Conservation (phyloP, 2,113 vertebrate genomes). For the Serinus canaria region DNA sequence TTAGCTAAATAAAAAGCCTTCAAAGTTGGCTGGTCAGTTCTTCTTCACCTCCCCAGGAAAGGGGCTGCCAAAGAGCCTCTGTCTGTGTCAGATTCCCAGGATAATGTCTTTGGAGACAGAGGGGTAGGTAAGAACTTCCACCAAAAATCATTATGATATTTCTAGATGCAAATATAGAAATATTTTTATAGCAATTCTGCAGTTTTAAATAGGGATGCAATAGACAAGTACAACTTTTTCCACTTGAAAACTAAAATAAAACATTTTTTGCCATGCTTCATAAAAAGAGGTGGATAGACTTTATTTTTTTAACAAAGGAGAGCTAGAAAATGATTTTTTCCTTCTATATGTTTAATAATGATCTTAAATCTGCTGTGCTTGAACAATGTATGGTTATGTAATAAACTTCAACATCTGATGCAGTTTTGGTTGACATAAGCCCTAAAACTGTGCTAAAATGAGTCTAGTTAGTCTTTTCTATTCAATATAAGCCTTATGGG, state of each 20-base stretch:
- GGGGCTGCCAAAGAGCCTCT: neutral
- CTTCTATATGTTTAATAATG: neutral
- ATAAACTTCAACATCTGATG: neutral
- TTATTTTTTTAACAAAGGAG: neutral
- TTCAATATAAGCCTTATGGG: neutral
- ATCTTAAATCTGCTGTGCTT: neutral
- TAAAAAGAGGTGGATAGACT: neutral
- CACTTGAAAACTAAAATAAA: neutral
- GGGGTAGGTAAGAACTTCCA: neutral
- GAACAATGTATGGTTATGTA: neutral
- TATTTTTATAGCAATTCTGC: neutral
- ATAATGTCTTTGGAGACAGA: neutral
- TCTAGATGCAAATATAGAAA: neutral
- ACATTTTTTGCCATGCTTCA: neutral
- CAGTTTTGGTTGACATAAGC: neutral
- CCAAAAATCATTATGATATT: neutral
- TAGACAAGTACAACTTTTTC: neutral
- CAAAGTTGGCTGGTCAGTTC: neutral
- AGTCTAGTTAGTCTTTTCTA: neutral
- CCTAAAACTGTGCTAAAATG: neutral
- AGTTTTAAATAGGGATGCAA: neutral
- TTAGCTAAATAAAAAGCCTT: neutral
- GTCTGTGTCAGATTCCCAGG: neutral
- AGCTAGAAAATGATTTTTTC: neutral
- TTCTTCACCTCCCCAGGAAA: neutral